A percentile compares a stretch with the other conserved stretches of the same genome.
Conservation (phyloP, 2,797 vertebrate species). For the Allobates femoralis region DNA sequence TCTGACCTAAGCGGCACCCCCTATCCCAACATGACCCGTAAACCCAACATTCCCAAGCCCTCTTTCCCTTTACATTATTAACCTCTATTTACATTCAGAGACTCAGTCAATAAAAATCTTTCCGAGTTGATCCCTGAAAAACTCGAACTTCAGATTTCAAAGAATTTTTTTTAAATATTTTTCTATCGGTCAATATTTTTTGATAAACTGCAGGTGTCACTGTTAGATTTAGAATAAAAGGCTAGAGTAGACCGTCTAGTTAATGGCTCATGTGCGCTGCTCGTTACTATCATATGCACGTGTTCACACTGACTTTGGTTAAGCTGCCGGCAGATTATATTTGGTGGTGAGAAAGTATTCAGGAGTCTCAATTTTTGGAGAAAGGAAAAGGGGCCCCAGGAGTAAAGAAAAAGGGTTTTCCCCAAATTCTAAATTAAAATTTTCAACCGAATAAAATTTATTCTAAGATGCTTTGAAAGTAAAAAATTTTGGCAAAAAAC, state of each 20-base stretch:
- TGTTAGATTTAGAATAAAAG: conserved; percentile 74
- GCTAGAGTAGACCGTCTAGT: conserved; percentile 19
- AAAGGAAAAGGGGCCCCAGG: too few species aligned
- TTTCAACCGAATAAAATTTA: too few species aligned
- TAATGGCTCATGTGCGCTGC: background rate
- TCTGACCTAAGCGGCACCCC: too few species aligned
- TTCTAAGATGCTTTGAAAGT: too few species aligned
- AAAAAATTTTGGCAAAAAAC: too few species aligned
- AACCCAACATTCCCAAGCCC: background rate
- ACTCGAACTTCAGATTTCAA: background rate
- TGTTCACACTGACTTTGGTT: background rate
- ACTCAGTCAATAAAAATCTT: background rate
- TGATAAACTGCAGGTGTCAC: conserved; percentile 78
- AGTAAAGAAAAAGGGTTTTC: too few species aligned
- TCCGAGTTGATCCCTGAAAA: too few species aligned
- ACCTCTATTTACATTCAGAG: background rate
- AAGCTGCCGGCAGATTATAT: background rate
- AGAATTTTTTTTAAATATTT: background rate
- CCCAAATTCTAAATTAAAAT: too few species aligned
- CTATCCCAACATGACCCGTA: background rate
- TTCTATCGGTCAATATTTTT: conserved; percentile 52
- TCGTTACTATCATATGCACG: background rate
- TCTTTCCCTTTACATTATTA: background rate
- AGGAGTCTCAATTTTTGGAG: too few species aligned
- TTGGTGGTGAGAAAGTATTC: too few species aligned